Base-by-base conservation (phyloP, 37 sponge, comb jelly and placozoan species). In the Mnemiopsis leidyi region DNA sequence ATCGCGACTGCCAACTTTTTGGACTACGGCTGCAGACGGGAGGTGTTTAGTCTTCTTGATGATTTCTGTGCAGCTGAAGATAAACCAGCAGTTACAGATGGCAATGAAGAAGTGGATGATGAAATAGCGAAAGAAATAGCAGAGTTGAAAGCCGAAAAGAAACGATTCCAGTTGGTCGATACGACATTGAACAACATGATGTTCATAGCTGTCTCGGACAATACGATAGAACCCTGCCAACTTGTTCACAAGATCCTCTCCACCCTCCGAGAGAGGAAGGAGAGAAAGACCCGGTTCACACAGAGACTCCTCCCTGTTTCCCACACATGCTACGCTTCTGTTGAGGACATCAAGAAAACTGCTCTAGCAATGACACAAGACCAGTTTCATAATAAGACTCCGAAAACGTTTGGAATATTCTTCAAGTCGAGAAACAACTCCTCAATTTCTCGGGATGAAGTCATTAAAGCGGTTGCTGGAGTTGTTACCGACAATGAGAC, bases 301-400 rank as follows among this genome's bases (percentile, higher is more conserved):
- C 95, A 95, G 93, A 93, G 95, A 0, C 36, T 96, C 25, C 82
- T 95, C 0, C 96, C 96, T 0, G 95, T 95, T 34, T 71, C 40
- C 0, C 69, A 38, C 1, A 94, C 95, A 73, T 96, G 95, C 71
- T 93, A 92, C 68, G 96, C 96, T 16, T 82, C 93, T 0, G 21
- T 93, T 26, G 40, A 82, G n/a, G 95, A 95, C 69, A 96, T 97
- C 69, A 90, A 21, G 25, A 94, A 93, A 76, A 0, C 38, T 77
- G 96, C 94, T 0, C 31, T 69, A 1, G 2, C 29, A 28, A 69
- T 97, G 21, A 32, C 96, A 25, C 93, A 83, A 67, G 95, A 94
- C 26, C 94, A 95, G 61, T 96, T 97, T 71, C 95, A 97, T 82
- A 77, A 92, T 35, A 94, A 92, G 23, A 85, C 90, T 25, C 90